A percentile compares a stretch with the other conserved stretches of the same genome.
phyloP scores from a whole-genome alignment of 2,113 vertebrate genomes.

The Lophotis ruficrista region DNA sequence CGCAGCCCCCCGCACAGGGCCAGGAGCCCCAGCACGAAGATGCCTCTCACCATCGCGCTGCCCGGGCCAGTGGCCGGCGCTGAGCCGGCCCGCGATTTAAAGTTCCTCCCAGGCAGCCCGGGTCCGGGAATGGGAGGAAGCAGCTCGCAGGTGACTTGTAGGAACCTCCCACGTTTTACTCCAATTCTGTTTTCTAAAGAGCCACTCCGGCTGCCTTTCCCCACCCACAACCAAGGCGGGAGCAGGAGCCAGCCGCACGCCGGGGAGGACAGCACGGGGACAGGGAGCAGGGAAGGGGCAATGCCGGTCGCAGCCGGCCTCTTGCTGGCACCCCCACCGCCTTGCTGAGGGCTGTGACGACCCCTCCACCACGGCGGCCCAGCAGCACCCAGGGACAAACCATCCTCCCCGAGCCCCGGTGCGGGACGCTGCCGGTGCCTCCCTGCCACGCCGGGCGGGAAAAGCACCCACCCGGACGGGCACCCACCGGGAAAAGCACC shows the following conservation, averaged over 20 bases:
- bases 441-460: not conserved
- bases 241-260: not conserved
- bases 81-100: not conserved
- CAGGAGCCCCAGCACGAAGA: slow-evolving; percentile 26
- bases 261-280: not conserved
- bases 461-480: too few relatives aligned
- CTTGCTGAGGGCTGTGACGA: not conserved
- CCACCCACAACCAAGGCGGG: not conserved
- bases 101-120: not conserved
- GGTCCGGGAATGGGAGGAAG: slow-evolving; percentile 28
- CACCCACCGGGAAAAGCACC: too few relatives aligned
- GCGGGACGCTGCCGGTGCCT: fast-evolving
- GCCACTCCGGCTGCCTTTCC: not conserved
- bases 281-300: not conserved
- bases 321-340: not conserved
- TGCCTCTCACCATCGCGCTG: not conserved
- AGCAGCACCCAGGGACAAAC: too few relatives aligned
- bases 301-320: not conserved
- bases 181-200: not conserved
- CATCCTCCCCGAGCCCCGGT: not conserved
- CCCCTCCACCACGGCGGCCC: not conserved
- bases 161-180: slow-evolving; percentile 32
- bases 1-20: not conserved
- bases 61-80: not conserved
- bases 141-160: not conserved